These are phyloP conservation scores for Caracal caracal DNA, from an alignment of 2,113 vertebrate genomes.

Conservation along the genomic window DNA sequence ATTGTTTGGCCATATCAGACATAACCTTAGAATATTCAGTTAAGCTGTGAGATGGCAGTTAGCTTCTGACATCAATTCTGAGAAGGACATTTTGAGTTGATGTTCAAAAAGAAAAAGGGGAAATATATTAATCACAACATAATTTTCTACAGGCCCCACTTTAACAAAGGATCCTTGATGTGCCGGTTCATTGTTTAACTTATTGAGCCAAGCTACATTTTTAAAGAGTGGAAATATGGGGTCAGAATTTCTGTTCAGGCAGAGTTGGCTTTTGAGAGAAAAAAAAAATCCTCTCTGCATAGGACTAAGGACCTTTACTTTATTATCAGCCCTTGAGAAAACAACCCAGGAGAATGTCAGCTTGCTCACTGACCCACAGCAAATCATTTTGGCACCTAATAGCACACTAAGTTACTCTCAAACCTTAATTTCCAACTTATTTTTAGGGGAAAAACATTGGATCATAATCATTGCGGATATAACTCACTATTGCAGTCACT, in stretches of 20 bases:
- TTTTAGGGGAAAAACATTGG: not conserved
- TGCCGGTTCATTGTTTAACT: not conserved
- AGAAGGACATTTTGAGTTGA: not conserved
- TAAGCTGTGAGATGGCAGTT: not conserved
- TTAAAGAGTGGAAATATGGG: not conserved
- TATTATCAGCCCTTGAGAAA: slow-evolving; percentile 24
- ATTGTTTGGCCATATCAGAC: not conserved
- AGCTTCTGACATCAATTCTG: not conserved
- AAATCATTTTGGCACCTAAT: slow-evolving; percentile 18
- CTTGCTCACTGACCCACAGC: not conserved
- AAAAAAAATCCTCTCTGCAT: not conserved
- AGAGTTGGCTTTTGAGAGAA: not conserved
- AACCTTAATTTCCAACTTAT: slow-evolving; percentile 15
- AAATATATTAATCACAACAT: not conserved
- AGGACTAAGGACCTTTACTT: not conserved
- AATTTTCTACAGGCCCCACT: not conserved
- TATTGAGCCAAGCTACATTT: not conserved
- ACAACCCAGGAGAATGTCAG: not conserved
- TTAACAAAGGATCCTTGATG: not conserved
- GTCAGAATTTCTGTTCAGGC: not conserved
- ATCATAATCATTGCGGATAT: not conserved
- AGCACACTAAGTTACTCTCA: not conserved
- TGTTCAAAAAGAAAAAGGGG: not conserved
- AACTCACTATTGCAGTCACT: slow-evolving; percentile 6
- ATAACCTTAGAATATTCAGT: not conserved